Base-by-base conservation (phyloP, 2,797 vertebrate genomes). In the Lagodon rhomboides region DNA sequence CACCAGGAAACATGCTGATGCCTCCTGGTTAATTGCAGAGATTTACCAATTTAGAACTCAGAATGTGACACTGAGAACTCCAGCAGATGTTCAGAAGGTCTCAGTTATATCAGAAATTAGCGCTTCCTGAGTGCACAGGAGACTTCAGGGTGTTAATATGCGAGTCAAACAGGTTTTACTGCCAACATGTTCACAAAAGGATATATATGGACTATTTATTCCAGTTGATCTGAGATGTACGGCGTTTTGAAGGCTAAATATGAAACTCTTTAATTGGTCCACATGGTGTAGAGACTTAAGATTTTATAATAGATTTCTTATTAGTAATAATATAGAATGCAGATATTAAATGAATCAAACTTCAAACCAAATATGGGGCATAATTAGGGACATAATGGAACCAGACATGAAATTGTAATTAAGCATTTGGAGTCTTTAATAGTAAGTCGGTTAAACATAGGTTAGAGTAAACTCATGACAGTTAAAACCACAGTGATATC, bases 21-120 rank as follows among this genome's bases (percentile, higher is more conserved):
- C 85, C 89, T 92, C 79, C 78, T 82, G 80, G 87, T 92, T 94
- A 94, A 94, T 92, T 94, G 85, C 83, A 87, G 74, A 87, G 85
- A 93, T 89, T 77, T 81, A 85, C 87, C 89, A 92, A 89, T 83
- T 88, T 90, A 83, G 79, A 90, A 89, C 82, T 83, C 62, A 74
- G 65, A 74, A 73, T 85, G 75, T 86, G 87, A 92, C 88, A 87
- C 79, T 76, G 79, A 89, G 82, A 90, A 83, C 75, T 84, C 67
- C 15, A 63, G 66, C 92, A 90, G 87, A 87, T 91, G 88, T 89
- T 89, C 82, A 54, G 30, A 87, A 80, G 75, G 77, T 77, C 62
- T 83, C 60, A 25, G 70, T 84, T 68, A 80, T 77, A 86, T 34
- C 62, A 70, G 73, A 85, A 54, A 56, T n/a, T 0, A 16, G 49